Evolutionary conservation across 2,888 invertebrate species (phyloP).

Genomic region (Lymantria dispar): DNA sequence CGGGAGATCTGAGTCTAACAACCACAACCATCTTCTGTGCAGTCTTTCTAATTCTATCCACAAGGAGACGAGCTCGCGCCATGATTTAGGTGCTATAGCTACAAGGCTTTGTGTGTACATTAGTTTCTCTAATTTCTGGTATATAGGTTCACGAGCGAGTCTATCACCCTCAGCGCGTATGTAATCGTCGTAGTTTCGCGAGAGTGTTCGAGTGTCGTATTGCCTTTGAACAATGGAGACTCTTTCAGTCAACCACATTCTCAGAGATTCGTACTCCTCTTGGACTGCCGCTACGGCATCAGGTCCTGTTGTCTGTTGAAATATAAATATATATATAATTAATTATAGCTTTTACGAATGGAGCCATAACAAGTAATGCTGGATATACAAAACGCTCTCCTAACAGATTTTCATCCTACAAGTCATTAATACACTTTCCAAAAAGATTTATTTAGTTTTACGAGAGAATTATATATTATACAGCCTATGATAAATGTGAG

Average conservation of each 20-base stretch:
- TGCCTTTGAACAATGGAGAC: slow-evolving; percentile 89
- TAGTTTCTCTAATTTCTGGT: slow-evolving; percentile 89
- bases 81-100: slow-evolving; percentile 92
- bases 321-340: slow-evolving; percentile 9
- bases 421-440: no score
- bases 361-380: no score
- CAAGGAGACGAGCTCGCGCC: slow-evolving; percentile 90
- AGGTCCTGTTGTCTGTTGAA: slow-evolving; percentile 83
- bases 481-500: no score
- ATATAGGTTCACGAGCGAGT: slow-evolving; percentile 86
- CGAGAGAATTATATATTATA: no score
- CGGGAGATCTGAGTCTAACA: slow-evolving; percentile 92
- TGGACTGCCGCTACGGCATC: slow-evolving; percentile 90
- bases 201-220: slow-evolving; percentile 88
- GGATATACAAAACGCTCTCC: no score
- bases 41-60: slow-evolving; percentile 92
- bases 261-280: slow-evolving; percentile 90
- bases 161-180: slow-evolving; percentile 89
- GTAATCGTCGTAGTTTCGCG: slow-evolving; percentile 92
- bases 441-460: neutral
- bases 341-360: no score
- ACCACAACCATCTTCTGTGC: slow-evolving; percentile 94
- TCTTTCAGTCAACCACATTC: slow-evolving; percentile 91
- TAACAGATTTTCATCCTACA: no score
- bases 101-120: slow-evolving; percentile 91